Base-by-base conservation (phyloP, 2,888 invertebrate genomes). In the Brachyptera putata region DNA sequence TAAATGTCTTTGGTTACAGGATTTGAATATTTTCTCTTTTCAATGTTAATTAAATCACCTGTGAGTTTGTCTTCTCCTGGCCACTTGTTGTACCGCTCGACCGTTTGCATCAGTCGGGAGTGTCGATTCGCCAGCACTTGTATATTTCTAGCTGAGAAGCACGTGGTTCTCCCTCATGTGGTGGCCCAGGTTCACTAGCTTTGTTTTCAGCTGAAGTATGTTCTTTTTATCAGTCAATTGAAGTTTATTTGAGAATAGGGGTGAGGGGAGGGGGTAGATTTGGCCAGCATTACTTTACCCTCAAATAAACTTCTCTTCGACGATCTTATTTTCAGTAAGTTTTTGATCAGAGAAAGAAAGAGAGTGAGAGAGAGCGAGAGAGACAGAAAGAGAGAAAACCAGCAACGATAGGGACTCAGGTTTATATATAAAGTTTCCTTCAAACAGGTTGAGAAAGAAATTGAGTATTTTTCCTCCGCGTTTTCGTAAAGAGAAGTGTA, bases 281-380 rank as follows among this genome's bases (percentile, higher is more conserved):
- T 46, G 22, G 36, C 21, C 21, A 18, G 53, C 53, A 36, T 53
- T 50, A 30, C 34, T 26, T 30, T 18, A 18, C 53, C 53, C 53
- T 53, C 53, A 53, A 53, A 53, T 53, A 53, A 36, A 53, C 53
- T 53, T 53, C 53, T 34, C 53, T 34, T 13, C 9, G 53, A 53
- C 53, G 53, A 36, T 53, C 53, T 53, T 53, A 53, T 53, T 53
- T 53, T 53, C 53, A 14, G 53, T 53, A 53, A 53, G 53, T 53
- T 53, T 53, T 53, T 53, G 53, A 53, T 53, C 53, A 53, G 34
- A 22, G 34, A 18, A 43, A 21, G 11, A 11, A 43, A 43, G 43
- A 30, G 5, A 30, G 30, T 7, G 5, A 7, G 30, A 30, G 30
- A 30, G 43, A 43, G 43, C 30, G 5, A 30, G 30, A 11, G 7